Evolutionary conservation across 2,888 invertebrate genomes (phyloP).

Genomic region (Nemoura dubitans): DNA sequence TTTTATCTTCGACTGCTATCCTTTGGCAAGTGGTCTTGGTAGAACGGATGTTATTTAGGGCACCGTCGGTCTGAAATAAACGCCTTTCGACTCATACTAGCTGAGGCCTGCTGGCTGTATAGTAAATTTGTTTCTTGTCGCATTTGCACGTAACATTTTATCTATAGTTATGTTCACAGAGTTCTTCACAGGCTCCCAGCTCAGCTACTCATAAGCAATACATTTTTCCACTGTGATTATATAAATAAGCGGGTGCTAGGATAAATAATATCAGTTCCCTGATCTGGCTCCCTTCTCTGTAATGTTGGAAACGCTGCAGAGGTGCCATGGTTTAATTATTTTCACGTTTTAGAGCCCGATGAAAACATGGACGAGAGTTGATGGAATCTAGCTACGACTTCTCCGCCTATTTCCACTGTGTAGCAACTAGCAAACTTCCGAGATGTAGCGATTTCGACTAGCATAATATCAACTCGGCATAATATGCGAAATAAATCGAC

Average conservation of each 20-base stretch:
- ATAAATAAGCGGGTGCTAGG: background rate
- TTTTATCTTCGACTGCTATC: conserved; percentile 42
- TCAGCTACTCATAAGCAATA: background rate
- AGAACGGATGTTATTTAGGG: conserved; percentile 44
- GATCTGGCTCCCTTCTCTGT: conserved; percentile 12
- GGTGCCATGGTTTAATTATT: background rate
- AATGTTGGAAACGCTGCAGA: background rate
- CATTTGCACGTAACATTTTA: background rate
- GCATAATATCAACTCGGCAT: too few relatives aligned
- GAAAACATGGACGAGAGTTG: background rate
- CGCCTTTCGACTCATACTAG: conserved; percentile 28
- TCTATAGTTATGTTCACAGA: background rate
- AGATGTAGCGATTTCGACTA: background rate
- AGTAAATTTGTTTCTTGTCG: conserved; percentile 31
- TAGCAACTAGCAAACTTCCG: background rate
- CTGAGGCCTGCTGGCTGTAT: conserved; percentile 2
- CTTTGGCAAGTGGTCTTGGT: conserved; percentile 39
- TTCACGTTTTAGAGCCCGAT: background rate
- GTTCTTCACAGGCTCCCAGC: background rate
- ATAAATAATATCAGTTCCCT: background rate
- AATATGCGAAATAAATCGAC: too few relatives aligned
- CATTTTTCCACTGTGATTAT: background rate
- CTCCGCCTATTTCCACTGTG: background rate
- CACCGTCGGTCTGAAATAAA: conserved; percentile 15
- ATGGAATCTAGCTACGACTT: background rate